A percentile compares a stretch with the other conserved stretches of the same genome.
Conservation (phyloP, 2,888 invertebrate species). For the Platynereis dumerilii region DNA sequence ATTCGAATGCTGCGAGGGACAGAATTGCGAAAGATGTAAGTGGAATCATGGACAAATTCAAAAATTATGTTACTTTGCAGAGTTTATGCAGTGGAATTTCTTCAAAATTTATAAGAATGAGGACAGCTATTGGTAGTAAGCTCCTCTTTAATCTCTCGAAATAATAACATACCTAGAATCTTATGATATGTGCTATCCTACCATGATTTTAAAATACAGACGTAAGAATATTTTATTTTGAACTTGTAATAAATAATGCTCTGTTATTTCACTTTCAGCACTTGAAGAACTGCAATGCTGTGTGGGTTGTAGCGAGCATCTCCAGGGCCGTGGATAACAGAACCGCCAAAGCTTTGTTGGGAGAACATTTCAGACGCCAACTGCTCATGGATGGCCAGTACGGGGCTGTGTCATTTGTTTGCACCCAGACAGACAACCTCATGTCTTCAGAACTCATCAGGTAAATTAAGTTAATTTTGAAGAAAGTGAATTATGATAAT, state of each 20-base stretch:
- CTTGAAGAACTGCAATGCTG: constrained; percentile 48
- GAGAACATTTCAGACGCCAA: constrained; percentile 50
- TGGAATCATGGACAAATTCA: neutral
- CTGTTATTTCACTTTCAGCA: constrained; percentile 38
- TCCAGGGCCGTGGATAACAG: constrained; percentile 49
- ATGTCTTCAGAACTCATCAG: constrained; percentile 46
- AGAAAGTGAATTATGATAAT: neutral
- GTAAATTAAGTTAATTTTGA: constrained; percentile 35
- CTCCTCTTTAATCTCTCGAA: too few species aligned
- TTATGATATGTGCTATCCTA: too few species aligned
- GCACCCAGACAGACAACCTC: constrained; percentile 46
- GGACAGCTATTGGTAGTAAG: neutral
- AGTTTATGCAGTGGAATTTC: too few species aligned
- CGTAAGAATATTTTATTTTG: neutral
- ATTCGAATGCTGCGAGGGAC: constrained; percentile 53
- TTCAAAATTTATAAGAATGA: too few species aligned
- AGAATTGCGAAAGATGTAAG: constrained; percentile 49
- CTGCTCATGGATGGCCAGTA: constrained; percentile 53
- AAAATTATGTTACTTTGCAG: too few species aligned
- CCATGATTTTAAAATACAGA: too few species aligned
- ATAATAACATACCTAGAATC: too few species aligned
- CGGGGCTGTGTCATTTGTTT: constrained; percentile 47
- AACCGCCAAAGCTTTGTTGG: constrained; percentile 48
- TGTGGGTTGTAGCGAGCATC: constrained; percentile 50
- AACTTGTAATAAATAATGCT: neutral